Percentiles rank a stretch among this genome's conserved stretches.
These are phyloP conservation scores for Eupithecia dodoneata DNA, from an alignment of 2,888 invertebrate species.

Conservation along the genomic window DNA sequence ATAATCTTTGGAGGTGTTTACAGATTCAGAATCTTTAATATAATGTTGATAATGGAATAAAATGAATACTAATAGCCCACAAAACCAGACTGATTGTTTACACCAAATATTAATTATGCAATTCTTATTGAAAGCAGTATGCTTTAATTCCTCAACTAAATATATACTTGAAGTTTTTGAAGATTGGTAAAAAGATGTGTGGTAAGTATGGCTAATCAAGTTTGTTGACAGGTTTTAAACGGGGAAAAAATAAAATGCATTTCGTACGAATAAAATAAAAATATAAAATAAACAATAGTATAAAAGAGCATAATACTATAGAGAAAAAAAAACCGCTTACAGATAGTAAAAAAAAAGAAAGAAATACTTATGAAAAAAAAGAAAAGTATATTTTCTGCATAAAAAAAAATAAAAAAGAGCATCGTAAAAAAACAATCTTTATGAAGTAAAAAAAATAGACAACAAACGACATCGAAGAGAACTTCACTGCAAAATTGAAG, in stretches of 20 bases:
- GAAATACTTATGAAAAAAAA: neutral
- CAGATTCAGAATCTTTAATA: neutral
- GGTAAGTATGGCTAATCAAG: neutral
- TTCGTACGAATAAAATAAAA: neutral
- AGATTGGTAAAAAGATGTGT: neutral
- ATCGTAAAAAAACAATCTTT: slow-evolving; percentile 8
- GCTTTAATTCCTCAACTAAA: too few species aligned
- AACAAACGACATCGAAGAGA: slow-evolving; percentile 30
- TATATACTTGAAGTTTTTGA: neutral
- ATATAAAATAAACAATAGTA: neutral
- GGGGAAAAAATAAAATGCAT: neutral
- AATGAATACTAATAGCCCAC: neutral
- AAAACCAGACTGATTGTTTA: neutral
- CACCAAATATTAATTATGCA: too few species aligned
- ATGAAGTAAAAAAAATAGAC: slow-evolving; percentile 26
- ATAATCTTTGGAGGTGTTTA: neutral
- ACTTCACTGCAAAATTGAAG: too few species aligned
- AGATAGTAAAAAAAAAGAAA: neutral
- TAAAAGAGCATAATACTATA: slow-evolving; percentile 1
- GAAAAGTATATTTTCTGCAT: neutral
- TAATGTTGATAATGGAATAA: neutral
- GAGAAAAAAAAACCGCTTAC: neutral
- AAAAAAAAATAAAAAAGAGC: slow-evolving; percentile 15
- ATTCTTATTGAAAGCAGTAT: too few species aligned
- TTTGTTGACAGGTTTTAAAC: neutral